Conservation (phyloP, 2,113 vertebrate genomes). For the Halcyon malimbica region DNA sequence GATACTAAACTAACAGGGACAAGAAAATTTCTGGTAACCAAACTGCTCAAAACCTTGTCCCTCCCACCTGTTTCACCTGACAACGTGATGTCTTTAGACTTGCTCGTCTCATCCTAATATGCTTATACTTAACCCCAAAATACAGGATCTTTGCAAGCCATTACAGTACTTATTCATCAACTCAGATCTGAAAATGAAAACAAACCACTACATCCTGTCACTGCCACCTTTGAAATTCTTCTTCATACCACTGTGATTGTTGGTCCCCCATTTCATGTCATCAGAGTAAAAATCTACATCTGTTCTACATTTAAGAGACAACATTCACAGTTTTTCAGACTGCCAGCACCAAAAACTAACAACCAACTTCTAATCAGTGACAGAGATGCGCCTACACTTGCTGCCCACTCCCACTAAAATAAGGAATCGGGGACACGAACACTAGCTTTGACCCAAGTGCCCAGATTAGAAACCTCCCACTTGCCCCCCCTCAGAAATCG, state of each 20-base stretch:
- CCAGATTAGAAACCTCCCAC: constrained; percentile 64
- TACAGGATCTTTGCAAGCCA: background rate
- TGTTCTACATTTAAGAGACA: constrained; percentile 45
- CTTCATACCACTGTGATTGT: background rate
- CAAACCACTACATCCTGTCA: background rate
- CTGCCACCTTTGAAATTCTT: constrained; percentile 21
- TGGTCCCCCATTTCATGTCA: background rate
- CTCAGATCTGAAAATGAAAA: constrained; percentile 5
- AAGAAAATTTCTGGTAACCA: background rate
- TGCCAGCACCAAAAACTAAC: constrained; percentile 52
- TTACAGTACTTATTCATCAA: background rate
- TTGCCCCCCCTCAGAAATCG: constrained; percentile 18
- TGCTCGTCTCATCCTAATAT: background rate
- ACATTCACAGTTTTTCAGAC: constrained; percentile 52
- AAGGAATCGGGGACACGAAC: constrained; percentile 53
- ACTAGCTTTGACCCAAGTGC: constrained; percentile 43
- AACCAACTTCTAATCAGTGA: constrained; percentile 59
- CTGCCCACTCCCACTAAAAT: constrained; percentile 64
- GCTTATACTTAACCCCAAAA: background rate
- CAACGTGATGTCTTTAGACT: background rate
- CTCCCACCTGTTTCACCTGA: background rate
- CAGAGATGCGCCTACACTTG: constrained; percentile 32
- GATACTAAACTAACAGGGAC: background rate
- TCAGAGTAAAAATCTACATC: constrained; percentile 46
- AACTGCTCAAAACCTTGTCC: background rate